A percentile compares a stretch with the other conserved stretches of the same genome.
Conservation (phyloP, 35 echinoderm and acorn worm species). For the Acanthaster planci region DNA sequence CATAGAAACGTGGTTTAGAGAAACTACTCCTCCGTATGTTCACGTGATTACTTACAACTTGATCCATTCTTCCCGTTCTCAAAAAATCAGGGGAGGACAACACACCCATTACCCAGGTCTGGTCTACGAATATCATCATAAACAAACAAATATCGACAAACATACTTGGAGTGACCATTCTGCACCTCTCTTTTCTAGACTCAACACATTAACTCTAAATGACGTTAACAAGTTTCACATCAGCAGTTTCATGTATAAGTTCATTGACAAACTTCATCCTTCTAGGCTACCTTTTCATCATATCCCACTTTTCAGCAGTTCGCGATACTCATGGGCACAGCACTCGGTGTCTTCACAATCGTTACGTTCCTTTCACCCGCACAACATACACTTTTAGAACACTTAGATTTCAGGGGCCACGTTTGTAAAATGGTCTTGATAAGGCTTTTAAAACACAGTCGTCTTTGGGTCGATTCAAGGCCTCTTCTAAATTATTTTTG, state of each 20-base stretch:
- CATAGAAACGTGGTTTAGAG: too few relatives aligned
- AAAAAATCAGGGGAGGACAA: too few relatives aligned
- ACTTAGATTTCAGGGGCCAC: background rate
- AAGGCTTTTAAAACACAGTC: background rate
- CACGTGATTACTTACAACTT: too few relatives aligned
- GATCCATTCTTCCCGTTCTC: too few relatives aligned
- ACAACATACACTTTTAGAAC: conserved; percentile 1
- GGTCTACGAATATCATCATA: too few relatives aligned
- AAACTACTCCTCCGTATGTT: too few relatives aligned
- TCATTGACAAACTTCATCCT: background rate
- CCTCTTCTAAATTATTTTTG: too few relatives aligned
- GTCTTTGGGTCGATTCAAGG: background rate
- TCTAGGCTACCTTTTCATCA: too few relatives aligned
- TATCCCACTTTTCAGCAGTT: background rate
- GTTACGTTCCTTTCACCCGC: conserved; percentile 4
- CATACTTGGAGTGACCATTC: background rate
- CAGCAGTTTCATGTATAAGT: background rate
- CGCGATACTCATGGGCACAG: background rate
- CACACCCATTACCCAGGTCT: too few relatives aligned
- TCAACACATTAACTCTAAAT: background rate
- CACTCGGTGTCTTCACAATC: background rate
- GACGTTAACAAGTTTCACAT: background rate
- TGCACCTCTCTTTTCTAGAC: background rate
- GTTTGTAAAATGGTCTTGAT: too few relatives aligned
- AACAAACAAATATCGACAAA: too few relatives aligned